These are phyloP conservation scores for Spisula solida DNA, from an alignment of 2,888 invertebrate genomes.

Conservation along the genomic window DNA sequence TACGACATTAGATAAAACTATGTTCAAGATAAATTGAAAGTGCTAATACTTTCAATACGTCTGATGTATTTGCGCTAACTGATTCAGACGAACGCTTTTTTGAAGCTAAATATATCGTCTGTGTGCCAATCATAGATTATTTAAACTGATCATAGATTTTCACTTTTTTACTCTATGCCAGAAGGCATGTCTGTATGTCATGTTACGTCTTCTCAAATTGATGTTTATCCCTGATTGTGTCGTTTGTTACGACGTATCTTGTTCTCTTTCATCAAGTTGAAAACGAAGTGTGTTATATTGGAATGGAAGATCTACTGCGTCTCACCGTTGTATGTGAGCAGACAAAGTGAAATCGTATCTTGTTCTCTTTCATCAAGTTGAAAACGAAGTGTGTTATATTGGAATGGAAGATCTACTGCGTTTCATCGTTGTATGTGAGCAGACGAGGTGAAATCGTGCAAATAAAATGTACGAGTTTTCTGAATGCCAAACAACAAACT, in stretches of 20 bases:
- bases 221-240: not conserved
- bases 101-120: slow-evolving; percentile 5
- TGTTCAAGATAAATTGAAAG: not conserved
- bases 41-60: not conserved
- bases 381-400: not conserved
- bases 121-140: slow-evolving; percentile 2
- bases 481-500: too few relatives aligned
- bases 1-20: not conserved
- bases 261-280: not conserved
- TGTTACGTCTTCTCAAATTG: not conserved
- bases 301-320: not conserved
- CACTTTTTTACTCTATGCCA: not conserved
- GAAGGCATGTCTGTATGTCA: not conserved
- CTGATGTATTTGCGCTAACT: not conserved
- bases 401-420: not conserved
- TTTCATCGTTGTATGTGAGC: not conserved
- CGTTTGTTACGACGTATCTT: not conserved
- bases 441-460: not conserved
- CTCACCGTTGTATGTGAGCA: not conserved
- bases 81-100: not conserved
- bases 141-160: not conserved
- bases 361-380: not conserved
- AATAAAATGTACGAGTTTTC: not conserved
- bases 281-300: not conserved
- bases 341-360: not conserved